Evolutionary conservation across 2,113 vertebrate species (phyloP).

Genomic region (Sturnus vulgaris): DNA sequence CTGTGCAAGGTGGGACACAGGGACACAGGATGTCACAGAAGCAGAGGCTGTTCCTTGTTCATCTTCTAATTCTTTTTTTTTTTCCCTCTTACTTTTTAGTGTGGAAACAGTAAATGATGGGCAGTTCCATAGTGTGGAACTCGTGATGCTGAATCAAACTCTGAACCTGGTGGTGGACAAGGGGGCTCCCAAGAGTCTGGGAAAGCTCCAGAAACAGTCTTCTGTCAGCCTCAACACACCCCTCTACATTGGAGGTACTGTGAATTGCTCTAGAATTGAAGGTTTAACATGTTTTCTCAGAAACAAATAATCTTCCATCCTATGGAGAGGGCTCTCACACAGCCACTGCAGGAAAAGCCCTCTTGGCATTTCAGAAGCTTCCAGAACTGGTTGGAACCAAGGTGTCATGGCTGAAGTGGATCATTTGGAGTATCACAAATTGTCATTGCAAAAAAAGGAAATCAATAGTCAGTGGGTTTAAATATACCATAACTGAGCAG

Average conservation of each 20-base stretch:
- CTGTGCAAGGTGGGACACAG: neutral
- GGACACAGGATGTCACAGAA: neutral
- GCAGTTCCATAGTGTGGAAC: slow-evolving; percentile 91
- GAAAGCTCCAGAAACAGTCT: slow-evolving; percentile 89
- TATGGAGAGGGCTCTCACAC: neutral
- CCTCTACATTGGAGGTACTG: slow-evolving; percentile 92
- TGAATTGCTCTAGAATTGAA: neutral
- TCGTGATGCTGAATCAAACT: slow-evolving; percentile 92
- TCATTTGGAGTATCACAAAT: neutral
- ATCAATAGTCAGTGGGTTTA: neutral
- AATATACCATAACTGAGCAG: neutral
- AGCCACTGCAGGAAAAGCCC: neutral
- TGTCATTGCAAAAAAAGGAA: neutral
- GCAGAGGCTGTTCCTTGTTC: neutral
- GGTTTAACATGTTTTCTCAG: neutral
- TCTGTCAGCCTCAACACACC: slow-evolving; percentile 86
- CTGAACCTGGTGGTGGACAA: slow-evolving; percentile 95
- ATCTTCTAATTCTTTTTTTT: neutral
- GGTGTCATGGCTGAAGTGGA: neutral
- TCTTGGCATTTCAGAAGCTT: neutral
- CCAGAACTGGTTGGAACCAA: neutral
- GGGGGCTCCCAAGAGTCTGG: slow-evolving; percentile 90
- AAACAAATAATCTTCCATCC: neutral
- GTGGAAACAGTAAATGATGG: slow-evolving; percentile 96
- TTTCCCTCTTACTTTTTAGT: slow-evolving; percentile 62